A percentile compares a stretch with the other conserved stretches of the same genome.
phyloP scores from a whole-genome alignment of 2,797 vertebrate genomes.

The Galaxias olidus region DNA sequence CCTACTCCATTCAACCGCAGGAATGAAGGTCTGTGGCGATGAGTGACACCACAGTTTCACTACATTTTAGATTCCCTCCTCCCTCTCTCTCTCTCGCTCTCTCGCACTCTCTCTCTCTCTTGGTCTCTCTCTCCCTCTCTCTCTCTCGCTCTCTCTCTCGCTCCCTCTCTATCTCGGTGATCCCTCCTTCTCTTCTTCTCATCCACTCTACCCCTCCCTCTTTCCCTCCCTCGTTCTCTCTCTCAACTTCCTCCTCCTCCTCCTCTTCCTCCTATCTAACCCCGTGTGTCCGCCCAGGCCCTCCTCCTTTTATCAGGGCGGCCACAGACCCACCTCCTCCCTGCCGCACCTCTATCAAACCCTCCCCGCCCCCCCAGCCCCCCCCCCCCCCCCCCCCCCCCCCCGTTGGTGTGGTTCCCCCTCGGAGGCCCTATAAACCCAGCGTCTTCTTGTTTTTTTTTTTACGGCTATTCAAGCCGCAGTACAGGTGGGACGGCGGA shows the following conservation, averaged over 20 bases:
- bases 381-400: constrained; percentile 33
- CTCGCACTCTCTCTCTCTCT: background rate
- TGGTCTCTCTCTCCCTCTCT: background rate
- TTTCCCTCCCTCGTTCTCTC: constrained; percentile 8
- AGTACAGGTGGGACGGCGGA: constrained; percentile 21
- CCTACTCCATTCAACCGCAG: background rate
- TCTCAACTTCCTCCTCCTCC: background rate
- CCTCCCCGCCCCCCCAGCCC: constrained; percentile 46
- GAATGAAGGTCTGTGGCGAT: background rate
- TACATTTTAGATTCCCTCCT: background rate
- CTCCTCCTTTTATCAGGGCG: constrained; percentile 60
- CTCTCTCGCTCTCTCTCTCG: background rate
- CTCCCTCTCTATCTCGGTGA: background rate
- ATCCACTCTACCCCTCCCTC: constrained; percentile 16
- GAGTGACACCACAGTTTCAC: too few relatives aligned
- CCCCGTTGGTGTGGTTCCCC: constrained; percentile 41
- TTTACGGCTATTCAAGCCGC: constrained; percentile 15
- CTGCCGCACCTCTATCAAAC: constrained; percentile 59
- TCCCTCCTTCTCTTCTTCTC: background rate
- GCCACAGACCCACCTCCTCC: constrained; percentile 48
- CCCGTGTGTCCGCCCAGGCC: constrained; percentile 39
- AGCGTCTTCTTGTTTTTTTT: background rate
- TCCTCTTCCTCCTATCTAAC: constrained; percentile 9
- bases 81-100: background rate
- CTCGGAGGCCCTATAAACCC: constrained; percentile 34